Evolutionary conservation across 2,797 vertebrate genomes (phyloP).

Genomic region (Halcyon chelicuti): DNA sequence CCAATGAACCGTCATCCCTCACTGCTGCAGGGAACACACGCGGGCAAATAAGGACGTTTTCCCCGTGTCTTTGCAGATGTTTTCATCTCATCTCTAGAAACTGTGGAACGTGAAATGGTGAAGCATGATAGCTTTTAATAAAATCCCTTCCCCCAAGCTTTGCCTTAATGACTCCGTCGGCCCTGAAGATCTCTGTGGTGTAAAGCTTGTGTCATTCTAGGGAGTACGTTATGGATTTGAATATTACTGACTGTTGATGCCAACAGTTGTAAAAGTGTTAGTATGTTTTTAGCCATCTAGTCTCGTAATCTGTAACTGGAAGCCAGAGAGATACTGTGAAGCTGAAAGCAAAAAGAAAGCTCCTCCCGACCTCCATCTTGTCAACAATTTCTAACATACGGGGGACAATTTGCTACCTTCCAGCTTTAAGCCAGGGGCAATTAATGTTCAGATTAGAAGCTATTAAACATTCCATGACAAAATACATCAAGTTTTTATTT

Average conservation of each 20-base stretch:
- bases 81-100: slow-evolving; percentile 5
- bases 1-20: not conserved
- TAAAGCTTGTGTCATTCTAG: not conserved
- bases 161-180: not conserved
- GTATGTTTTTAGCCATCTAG: not conserved
- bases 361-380: not conserved
- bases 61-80: not conserved
- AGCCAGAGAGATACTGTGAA: not conserved
- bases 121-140: not conserved
- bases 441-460: not conserved
- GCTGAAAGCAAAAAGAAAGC: not conserved
- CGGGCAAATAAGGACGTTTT: not conserved
- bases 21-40: not conserved
- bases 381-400: not conserved
- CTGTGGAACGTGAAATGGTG: not conserved
- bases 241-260: not conserved
- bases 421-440: not conserved
- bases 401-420: not conserved
- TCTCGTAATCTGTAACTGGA: not conserved
- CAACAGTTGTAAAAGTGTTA: not conserved
- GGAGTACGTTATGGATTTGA: not conserved
- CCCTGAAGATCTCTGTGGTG: not conserved
- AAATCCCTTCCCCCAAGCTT: slow-evolving; percentile 22
- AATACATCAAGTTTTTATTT: not conserved
- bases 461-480: not conserved